Evolutionary conservation across 2,888 invertebrate genomes (phyloP), one percentile per base, ranked within the genome.

Genomic region (Minunthozetes semirufus): DNA sequence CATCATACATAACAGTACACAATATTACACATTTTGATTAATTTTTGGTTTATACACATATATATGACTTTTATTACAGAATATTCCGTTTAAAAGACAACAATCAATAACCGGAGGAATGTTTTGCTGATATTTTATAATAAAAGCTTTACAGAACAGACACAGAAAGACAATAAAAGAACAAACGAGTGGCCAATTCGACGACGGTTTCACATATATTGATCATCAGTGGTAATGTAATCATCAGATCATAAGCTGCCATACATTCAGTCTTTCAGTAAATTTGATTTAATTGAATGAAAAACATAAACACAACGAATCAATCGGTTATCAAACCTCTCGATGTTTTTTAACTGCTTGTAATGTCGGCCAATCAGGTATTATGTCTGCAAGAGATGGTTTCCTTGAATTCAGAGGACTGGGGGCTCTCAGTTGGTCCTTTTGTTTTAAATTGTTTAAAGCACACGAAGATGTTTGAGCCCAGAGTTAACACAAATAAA

Each of bases 361-460:
- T 25, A 91, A 88, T 81, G 83, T 87, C 82, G 90, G 90, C 90
- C 90, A 91, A 86, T 90, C 90, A 81, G 88, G 88, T 84, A 90
- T 88, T 83, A 90, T 79, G 72, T 85, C 84, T 42, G 82, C 82
- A 76, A 82, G 79, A 27, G 82, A 82, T 59, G 79, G 78, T 61
- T 82, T 78, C 71, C 81, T 79, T 72, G 77, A 77, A 70, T 76
- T 77, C 27, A 76, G 76, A 66, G 78, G 76, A 66, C 76, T 76
- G 38, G 71, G 56, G 22, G 68, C 42, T 46, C 68, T 33, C 9
- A 68, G 68, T 42, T 38, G 38, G 29, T 46, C 29, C 17, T 61
- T 61, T 73, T 11, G 38, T 27, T 59, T 73, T 27, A 38, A 25
- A n/a, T n/a, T 59, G 33, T 63, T 50, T n/a, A n/a, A 72, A 56